phyloP scores from a whole-genome alignment of 2,797 vertebrate genomes.

The Nasua narica region DNA sequence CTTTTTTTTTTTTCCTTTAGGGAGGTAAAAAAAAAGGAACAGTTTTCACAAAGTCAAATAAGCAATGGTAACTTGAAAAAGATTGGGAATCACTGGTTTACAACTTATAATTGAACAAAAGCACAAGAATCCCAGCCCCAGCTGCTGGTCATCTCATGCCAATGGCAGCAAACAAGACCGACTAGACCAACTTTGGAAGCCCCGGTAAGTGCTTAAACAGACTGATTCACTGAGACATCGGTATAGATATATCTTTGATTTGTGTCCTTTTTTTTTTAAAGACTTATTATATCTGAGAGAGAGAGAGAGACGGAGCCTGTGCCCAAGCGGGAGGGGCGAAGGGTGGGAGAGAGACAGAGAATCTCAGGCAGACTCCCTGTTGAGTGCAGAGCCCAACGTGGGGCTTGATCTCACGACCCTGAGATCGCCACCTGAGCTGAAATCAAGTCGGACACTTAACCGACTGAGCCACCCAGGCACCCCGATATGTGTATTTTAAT shows the following conservation, averaged over 20 bases:
- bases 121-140: neutral
- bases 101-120: slow-evolving; percentile 16
- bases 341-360: neutral
- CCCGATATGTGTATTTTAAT: neutral
- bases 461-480: neutral
- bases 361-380: neutral
- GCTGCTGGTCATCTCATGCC: slow-evolving; percentile 6
- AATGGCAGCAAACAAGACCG: slow-evolving; percentile 12
- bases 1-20: slow-evolving; percentile 49
- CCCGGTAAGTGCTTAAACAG: slow-evolving; percentile 51
- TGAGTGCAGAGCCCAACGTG: neutral
- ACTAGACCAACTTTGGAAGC: slow-evolving; percentile 45
- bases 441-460: neutral
- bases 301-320: neutral
- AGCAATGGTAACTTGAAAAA: slow-evolving; percentile 49
- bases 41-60: slow-evolving; percentile 65
- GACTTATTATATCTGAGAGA: neutral
- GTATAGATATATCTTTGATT: slow-evolving; percentile 10
- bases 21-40: slow-evolving; percentile 45
- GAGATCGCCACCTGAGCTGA: neutral
- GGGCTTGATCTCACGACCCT: neutral
- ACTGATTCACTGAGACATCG: neutral
- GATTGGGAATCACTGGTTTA: slow-evolving; percentile 43
- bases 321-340: neutral
- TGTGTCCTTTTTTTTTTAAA: neutral